Evolutionary conservation across 2,113 vertebrate species (phyloP), one percentile per base, ranked within the genome.

Genomic region (Isurus oxyrinchus): DNA sequence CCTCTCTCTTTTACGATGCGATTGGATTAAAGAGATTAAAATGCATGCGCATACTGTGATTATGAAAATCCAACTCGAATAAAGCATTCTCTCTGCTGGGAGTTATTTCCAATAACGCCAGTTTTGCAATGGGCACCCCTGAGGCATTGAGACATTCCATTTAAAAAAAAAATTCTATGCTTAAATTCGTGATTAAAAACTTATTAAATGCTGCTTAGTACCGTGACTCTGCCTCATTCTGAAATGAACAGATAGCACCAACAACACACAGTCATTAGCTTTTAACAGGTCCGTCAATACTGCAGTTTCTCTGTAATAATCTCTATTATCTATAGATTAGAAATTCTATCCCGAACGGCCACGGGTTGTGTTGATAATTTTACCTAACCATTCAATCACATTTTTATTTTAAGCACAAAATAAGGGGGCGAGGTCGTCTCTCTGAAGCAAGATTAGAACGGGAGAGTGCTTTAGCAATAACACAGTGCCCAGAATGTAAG

Each of bases 41-140:
- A 95, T 72, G 66, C 66, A 76, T 19, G 23, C 10, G 49, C 25
- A 25, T 31, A 31, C 21, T 53, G 25, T 66, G 35, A 66, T 66
- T 94, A 94, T 94, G 91, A 94, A 63, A 94, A 94, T 66, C n/a
- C 66, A 27, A 49, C n/a, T 69, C 40, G 66, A 66, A 19, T 95
- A 49, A 95, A 66, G 23, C 13, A 35, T 55, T 21, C 67, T 19
- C 49, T 95, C 67, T 55, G 4, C 49, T 14, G 94, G 66, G 66
- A 95, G 40, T 69, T 95, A 53, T 55, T 72, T 95, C 66, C 67
- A 95, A 93, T 49, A 53, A 95, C 16, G 5, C 40, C 23, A 66
- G 40, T 95, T 95, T 95, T 95, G 7, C 40, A 53, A 53, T 55
- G 66, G 16, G 53, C 67, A 95, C 55, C 25, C 66, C 49, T 35